These are phyloP conservation scores for Brachyptera putata DNA, from an alignment of 2,888 invertebrate genomes.

Conservation along the genomic window DNA sequence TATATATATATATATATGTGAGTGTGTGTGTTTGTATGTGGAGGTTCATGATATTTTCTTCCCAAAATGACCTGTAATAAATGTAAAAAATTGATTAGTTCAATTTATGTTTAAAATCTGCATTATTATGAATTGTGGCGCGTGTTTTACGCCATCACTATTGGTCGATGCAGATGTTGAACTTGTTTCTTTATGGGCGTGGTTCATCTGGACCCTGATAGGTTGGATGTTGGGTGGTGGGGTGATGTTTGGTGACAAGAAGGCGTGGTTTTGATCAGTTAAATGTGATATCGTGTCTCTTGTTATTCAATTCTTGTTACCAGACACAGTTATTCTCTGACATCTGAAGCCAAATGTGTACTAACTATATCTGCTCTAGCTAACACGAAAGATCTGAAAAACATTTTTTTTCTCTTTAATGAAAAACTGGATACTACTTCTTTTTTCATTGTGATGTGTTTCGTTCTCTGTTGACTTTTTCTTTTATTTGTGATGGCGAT, in stretches of 20 bases:
- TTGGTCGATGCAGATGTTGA: background rate
- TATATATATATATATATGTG: too few relatives aligned
- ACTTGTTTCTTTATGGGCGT: background rate
- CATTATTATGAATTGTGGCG: conserved; percentile 1
- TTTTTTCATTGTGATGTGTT: conserved; percentile 6
- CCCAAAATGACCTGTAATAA: too few relatives aligned
- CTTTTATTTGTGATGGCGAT: conserved; percentile 3
- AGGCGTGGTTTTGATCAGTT: conserved; percentile 34
- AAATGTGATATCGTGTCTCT: conserved; percentile 8
- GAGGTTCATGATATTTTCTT: too few relatives aligned
- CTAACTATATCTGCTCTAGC: conserved; percentile 4
- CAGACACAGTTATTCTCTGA: conserved; percentile 1
- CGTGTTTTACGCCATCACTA: background rate
- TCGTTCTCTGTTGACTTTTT: background rate
- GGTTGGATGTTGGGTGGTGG: conserved; percentile 39
- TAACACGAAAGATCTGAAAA: conserved; percentile 15
- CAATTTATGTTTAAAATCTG: too few relatives aligned
- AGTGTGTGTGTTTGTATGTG: too few relatives aligned
- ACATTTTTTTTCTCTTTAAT: background rate
- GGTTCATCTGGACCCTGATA: background rate
- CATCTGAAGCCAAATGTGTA: conserved; percentile 12
- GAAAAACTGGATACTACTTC: conserved; percentile 1
- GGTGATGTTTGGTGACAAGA: conserved; percentile 44
- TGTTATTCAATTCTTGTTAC: conserved; percentile 16
- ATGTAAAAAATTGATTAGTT: too few relatives aligned